Evolutionary conservation across 2,113 vertebrate genomes (phyloP).

Genomic region (Bagarius yarrelli): DNA sequence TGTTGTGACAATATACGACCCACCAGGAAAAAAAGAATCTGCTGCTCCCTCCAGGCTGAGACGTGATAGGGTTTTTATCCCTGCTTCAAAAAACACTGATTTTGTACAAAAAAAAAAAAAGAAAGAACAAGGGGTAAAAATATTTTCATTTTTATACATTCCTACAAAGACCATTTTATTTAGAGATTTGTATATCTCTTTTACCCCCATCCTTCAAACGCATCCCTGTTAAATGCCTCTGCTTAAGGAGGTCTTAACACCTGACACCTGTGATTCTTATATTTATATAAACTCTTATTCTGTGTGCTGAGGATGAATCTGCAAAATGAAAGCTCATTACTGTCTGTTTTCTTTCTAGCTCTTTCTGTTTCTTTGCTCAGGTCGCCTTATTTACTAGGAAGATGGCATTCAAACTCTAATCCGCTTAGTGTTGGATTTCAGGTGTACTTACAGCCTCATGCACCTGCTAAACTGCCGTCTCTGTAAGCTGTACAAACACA

Average conservation of each 20-base stretch:
- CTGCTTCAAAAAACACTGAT: neutral
- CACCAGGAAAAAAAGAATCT: neutral
- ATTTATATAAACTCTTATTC: constrained; percentile 60
- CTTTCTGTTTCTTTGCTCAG: constrained; percentile 57
- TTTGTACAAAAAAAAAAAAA: neutral
- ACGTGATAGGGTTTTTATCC: constrained; percentile 1
- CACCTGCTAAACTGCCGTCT: constrained; percentile 78
- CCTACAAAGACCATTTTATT: constrained; percentile 62
- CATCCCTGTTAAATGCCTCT: constrained; percentile 67
- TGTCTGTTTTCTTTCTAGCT: neutral
- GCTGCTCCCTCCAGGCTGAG: neutral
- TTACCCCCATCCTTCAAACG: constrained; percentile 65
- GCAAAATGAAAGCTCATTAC: constrained; percentile 13
- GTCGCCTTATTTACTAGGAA: constrained; percentile 78
- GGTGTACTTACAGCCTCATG: constrained; percentile 76
- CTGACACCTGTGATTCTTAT: constrained; percentile 69
- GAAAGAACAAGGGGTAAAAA: neutral
- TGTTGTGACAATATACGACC: constrained; percentile 8
- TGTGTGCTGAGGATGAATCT: constrained; percentile 43
- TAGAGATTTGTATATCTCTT: constrained; percentile 65
- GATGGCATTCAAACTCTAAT: constrained; percentile 78
- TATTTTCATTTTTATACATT: constrained; percentile 24
- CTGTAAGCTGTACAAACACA: constrained; percentile 77
- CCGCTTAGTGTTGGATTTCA: constrained; percentile 78
- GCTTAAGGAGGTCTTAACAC: constrained; percentile 72